Evolutionary conservation across 2,888 invertebrate genomes (phyloP).

Genomic region (Sceliomorpha sp.): DNA sequence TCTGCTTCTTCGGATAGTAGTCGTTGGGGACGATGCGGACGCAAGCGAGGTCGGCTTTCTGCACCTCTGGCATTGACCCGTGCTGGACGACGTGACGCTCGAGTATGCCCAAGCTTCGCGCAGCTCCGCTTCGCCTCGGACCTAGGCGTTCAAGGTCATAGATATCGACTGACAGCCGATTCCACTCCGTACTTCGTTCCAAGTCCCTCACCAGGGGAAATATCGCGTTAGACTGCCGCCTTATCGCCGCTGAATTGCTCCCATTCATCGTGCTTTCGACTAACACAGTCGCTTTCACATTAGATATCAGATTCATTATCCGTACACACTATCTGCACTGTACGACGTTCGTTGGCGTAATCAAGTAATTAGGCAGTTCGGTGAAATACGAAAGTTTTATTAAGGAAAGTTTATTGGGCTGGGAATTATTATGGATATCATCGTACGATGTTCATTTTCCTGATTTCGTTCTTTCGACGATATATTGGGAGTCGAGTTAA

Average conservation of each 20-base stretch:
- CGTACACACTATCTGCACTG: slow-evolving; percentile 14
- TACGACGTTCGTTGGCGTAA: slow-evolving; percentile 4
- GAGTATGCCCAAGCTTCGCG: slow-evolving; percentile 45
- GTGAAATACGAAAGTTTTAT: slow-evolving; percentile 23
- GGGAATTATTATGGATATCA: no score
- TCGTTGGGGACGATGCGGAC: slow-evolving; percentile 45
- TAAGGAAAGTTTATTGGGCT: slow-evolving; percentile 24
- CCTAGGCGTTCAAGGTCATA: slow-evolving; percentile 65
- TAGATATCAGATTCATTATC: slow-evolving; percentile 13
- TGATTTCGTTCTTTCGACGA: no score
- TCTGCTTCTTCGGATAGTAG: slow-evolving; percentile 17
- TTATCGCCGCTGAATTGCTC: slow-evolving; percentile 14
- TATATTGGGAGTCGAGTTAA: no score
- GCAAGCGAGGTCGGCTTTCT: slow-evolving; percentile 64
- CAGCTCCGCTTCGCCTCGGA: slow-evolving; percentile 27
- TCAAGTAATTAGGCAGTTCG: slow-evolving; percentile 5
- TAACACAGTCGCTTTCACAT: slow-evolving; percentile 32
- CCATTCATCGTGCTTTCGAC: slow-evolving; percentile 27
- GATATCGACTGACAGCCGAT: slow-evolving; percentile 64
- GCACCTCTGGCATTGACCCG: slow-evolving; percentile 68
- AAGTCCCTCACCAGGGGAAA: slow-evolving; percentile 64
- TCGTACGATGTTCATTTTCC: no score
- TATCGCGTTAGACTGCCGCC: slow-evolving; percentile 28
- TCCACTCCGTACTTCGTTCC: slow-evolving; percentile 68
- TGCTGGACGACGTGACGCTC: slow-evolving; percentile 65